Evolutionary conservation across 1,140 invertebrate genomes (phyloP).

Genomic region (Adelges cooleyi): DNA sequence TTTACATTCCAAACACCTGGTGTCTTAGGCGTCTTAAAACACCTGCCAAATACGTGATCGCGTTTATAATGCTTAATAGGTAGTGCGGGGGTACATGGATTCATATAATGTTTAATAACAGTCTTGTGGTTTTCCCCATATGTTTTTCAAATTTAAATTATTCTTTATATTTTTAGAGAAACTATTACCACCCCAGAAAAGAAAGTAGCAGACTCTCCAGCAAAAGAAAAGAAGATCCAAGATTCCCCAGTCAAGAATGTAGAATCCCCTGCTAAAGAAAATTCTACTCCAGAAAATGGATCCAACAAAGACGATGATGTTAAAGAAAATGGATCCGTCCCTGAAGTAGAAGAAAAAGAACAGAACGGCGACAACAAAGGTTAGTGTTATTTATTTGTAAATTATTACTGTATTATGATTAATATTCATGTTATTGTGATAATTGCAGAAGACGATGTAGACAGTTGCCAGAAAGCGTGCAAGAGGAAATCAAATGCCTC

Average conservation of each 20-base stretch:
- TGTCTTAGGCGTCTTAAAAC: too few relatives aligned
- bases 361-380: slow-evolving; percentile 14
- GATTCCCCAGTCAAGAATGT: slow-evolving; percentile 3
- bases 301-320: background rate
- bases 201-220: slow-evolving; percentile 14
- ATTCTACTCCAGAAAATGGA: slow-evolving; percentile 14
- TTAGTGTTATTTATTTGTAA: background rate
- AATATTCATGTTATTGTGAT: background rate
- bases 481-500: slow-evolving; percentile 23
- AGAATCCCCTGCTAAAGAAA: slow-evolving; percentile 11
- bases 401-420: too few relatives aligned
- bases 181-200: slow-evolving; percentile 17
- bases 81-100: too few relatives aligned
- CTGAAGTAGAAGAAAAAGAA: slow-evolving; percentile 17
- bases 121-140: too few relatives aligned
- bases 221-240: slow-evolving; percentile 6
- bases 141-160: too few relatives aligned
- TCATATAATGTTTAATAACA: too few relatives aligned
- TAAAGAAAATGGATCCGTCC: slow-evolving; percentile 13
- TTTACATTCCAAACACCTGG: too few relatives aligned
- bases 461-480: background rate
- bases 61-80: too few relatives aligned
- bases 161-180: background rate
- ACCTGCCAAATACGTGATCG: too few relatives aligned
- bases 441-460: slow-evolving; percentile 3